phyloP scores from a whole-genome alignment of 2,888 invertebrate genomes.

The Acronicta alni region DNA sequence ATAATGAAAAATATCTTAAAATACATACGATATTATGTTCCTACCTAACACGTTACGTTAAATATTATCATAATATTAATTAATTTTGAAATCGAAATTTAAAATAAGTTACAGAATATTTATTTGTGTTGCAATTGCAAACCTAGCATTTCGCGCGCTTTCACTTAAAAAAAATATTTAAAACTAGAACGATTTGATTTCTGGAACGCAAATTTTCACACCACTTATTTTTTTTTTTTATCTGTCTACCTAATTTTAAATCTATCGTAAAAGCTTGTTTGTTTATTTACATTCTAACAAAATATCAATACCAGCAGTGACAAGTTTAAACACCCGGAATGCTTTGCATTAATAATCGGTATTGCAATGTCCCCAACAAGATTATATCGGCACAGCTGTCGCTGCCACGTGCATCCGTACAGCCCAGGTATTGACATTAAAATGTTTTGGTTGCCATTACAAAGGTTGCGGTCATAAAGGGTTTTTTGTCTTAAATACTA shows the following conservation, averaged over 20 bases:
- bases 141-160: too few species aligned
- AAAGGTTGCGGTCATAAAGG: conserved; percentile 28
- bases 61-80: too few species aligned
- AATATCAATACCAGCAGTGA: conserved; percentile 43
- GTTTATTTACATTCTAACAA: conserved; percentile 27
- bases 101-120: too few species aligned
- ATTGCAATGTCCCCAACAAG: conserved; percentile 63
- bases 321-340: conserved; percentile 52
- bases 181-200: too few species aligned
- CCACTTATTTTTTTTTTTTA: neutral
- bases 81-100: too few species aligned
- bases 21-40: too few species aligned
- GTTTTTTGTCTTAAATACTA: conserved; percentile 25
- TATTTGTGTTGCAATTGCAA: too few species aligned
- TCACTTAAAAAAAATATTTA: too few species aligned
- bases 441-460: conserved; percentile 41
- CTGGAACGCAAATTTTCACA: neutral
- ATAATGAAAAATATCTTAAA: too few species aligned
- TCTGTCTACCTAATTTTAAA: too few species aligned
- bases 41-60: too few species aligned
- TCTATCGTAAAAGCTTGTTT: conserved; percentile 8
- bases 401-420: conserved; percentile 62
- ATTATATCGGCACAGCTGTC: conserved; percentile 79
- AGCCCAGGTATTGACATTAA: conserved; percentile 52
- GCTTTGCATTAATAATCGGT: conserved; percentile 42